A percentile compares a stretch with the other conserved stretches of the same genome.
These are phyloP conservation scores for Thaumatotibia leucotreta DNA, from an alignment of 1,140 invertebrate genomes.

Conservation along the genomic window DNA sequence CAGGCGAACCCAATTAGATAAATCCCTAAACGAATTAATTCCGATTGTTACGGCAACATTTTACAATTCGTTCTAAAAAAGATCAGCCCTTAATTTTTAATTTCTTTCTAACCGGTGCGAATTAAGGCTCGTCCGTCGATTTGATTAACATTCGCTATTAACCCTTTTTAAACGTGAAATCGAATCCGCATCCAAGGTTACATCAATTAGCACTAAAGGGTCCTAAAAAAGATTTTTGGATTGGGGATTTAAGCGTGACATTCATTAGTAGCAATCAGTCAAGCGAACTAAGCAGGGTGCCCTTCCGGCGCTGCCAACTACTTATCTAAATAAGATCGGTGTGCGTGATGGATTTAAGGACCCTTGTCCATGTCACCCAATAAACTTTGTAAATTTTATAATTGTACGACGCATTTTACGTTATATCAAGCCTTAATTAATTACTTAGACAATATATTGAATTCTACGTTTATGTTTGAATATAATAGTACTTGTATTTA, in stretches of 20 bases:
- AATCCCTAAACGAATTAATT: slow-evolving; percentile 5
- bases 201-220: slow-evolving; percentile 9
- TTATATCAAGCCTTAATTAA: not conserved
- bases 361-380: slow-evolving; percentile 32
- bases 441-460: not conserved
- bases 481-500: no score
- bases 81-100: not conserved
- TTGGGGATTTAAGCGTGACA: slow-evolving; percentile 49
- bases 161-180: not conserved
- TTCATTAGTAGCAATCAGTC: slow-evolving; percentile 69
- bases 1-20: not conserved
- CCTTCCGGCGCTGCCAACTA: slow-evolving; percentile 51
- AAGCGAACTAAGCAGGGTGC: slow-evolving; percentile 54
- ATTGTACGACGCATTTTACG: slow-evolving; percentile 11
- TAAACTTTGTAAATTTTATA: slow-evolving; percentile 25
- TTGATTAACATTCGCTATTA: slow-evolving; percentile 10
- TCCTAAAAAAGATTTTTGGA: slow-evolving; percentile 9
- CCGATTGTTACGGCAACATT: not conserved
- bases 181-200: slow-evolving; percentile 3
- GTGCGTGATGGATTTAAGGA: slow-evolving; percentile 66
- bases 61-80: not conserved
- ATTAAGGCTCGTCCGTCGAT: slow-evolving; percentile 1
- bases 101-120: not conserved
- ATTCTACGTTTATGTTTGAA: no score
- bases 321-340: slow-evolving; percentile 71